Evolutionary conservation across 1,140 invertebrate genomes (phyloP), one percentile per base, ranked within the genome.

Genomic region (Drosophila parabipectinata): DNA sequence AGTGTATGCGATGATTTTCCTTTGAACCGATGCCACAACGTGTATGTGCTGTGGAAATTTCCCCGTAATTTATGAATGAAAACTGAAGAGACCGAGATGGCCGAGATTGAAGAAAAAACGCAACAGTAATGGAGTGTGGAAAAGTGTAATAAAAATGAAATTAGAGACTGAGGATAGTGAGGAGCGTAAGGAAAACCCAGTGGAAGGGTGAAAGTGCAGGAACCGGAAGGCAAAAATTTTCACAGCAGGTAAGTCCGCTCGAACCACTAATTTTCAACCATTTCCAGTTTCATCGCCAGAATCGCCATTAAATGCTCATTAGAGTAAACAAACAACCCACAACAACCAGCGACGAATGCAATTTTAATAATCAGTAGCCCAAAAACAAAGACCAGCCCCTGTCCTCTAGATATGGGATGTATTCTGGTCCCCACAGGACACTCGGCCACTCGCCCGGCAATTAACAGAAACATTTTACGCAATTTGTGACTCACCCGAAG

Each of bases 1-100:
- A 32, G 8, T 32, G 34, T 12, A 3, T 37, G 34, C 12, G 34
- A 37, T 37, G 34, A 37, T 37, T 37, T 37, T 37, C 34, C 34
- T 10, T 10, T n/a, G 34, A 37, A 37, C 9, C 34, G 12, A 7
- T 7, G 12, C 12, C 34, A 37, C 8, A 9, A 34, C 8, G 1
- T 34, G 12, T 28, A 5, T 28, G 12, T 37, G 14, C 5, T 28
- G 41, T 3, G 15, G 41, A 44, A 82, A 87, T 61, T 81, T 85
- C 71, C 82, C 51, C 61, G 62, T 75, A 82, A 87, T 82, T 88
- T 79, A 88, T 87, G 82, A 87, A 87, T 87, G 82, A 87, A 83
- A 50, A 48, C 59, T 51, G 48, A 64, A 59, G 56, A 67, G 63
- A 61, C 55, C 7, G 15, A 39, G 7, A 21, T 21, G 32, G 10